These are phyloP conservation scores for Megaleporinus macrocephalus DNA, from an alignment of 2,113 vertebrate genomes.

Conservation along the genomic window DNA sequence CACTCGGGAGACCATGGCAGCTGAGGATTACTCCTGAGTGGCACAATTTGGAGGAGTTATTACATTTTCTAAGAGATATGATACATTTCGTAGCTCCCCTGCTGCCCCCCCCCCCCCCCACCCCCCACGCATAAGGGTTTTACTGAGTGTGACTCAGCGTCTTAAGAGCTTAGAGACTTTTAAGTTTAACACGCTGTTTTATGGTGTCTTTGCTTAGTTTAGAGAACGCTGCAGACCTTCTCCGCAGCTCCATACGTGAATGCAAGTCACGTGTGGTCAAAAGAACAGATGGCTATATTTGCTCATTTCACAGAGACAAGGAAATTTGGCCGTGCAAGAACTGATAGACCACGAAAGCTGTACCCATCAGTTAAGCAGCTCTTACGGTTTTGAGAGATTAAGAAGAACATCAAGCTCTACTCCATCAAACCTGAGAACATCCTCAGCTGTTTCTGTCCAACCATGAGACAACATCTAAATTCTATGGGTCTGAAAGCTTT, in stretches of 20 bases:
- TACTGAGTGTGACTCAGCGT: slow-evolving; percentile 4
- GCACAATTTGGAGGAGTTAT: slow-evolving; percentile 1
- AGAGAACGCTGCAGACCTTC: not conserved
- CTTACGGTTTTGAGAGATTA: too few species aligned
- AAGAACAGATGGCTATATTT: not conserved
- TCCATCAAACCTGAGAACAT: too few species aligned
- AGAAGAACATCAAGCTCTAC: too few species aligned
- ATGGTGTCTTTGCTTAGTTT: not conserved
- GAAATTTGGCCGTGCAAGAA: too few species aligned
- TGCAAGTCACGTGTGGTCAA: not conserved
- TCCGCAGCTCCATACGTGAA: not conserved
- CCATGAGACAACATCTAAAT: too few species aligned
- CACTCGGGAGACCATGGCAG: not conserved
- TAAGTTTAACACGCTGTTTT: not conserved
- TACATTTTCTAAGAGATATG: not conserved
- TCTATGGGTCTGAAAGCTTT: too few species aligned
- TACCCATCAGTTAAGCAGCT: too few species aligned
- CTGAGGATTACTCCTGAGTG: slow-evolving; percentile 1
- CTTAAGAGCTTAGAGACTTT: slow-evolving; percentile 10
- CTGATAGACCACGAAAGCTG: too few species aligned
- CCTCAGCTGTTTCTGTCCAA: too few species aligned
- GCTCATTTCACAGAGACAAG: too few species aligned
- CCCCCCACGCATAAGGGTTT: not conserved
- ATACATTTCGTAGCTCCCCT: not conserved
- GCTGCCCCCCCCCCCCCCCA: too few species aligned